Conservation (phyloP, 2,888 invertebrate species). For the Bembecia ichneumoniformis region DNA sequence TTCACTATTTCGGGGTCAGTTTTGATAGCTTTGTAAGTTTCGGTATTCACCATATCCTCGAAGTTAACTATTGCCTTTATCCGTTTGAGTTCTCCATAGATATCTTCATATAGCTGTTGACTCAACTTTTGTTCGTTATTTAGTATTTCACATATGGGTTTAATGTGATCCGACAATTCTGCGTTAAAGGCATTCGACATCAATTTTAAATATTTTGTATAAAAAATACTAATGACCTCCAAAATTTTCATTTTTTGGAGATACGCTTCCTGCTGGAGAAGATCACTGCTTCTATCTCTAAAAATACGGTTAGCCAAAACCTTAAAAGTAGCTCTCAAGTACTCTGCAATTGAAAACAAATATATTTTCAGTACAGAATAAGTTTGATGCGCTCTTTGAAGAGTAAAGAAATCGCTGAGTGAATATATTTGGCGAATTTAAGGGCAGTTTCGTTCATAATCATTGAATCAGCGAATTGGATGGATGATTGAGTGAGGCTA, state of each 20-base stretch:
- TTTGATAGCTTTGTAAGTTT: slow-evolving; percentile 4
- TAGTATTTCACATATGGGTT: slow-evolving; percentile 26
- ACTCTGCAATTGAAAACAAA: not conserved
- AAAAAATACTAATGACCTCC: slow-evolving; percentile 29
- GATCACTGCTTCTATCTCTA: not conserved
- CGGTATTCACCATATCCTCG: slow-evolving; percentile 23
- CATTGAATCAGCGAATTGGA: too few relatives aligned
- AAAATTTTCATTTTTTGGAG: slow-evolving; percentile 31
- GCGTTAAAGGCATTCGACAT: not conserved
- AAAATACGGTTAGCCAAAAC: not conserved
- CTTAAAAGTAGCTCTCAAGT: not conserved
- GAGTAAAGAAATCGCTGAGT: too few relatives aligned
- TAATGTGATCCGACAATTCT: slow-evolving; percentile 18
- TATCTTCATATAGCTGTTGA: slow-evolving; percentile 47
- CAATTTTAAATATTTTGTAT: slow-evolving; percentile 18
- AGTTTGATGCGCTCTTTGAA: too few relatives aligned
- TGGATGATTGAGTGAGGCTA: too few relatives aligned
- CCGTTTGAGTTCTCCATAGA: slow-evolving; percentile 41
- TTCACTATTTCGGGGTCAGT: not conserved
- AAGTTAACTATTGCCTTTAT: slow-evolving; percentile 38
- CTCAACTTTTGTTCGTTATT: slow-evolving; percentile 19
- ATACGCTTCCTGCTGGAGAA: slow-evolving; percentile 34
- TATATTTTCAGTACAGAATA: too few relatives aligned
- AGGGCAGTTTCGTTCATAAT: too few relatives aligned
- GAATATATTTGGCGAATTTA: too few relatives aligned